Evolutionary conservation across 1,140 invertebrate genomes (phyloP), one percentile per base, ranked within the genome.

Genomic region (Drosophila bocki): DNA sequence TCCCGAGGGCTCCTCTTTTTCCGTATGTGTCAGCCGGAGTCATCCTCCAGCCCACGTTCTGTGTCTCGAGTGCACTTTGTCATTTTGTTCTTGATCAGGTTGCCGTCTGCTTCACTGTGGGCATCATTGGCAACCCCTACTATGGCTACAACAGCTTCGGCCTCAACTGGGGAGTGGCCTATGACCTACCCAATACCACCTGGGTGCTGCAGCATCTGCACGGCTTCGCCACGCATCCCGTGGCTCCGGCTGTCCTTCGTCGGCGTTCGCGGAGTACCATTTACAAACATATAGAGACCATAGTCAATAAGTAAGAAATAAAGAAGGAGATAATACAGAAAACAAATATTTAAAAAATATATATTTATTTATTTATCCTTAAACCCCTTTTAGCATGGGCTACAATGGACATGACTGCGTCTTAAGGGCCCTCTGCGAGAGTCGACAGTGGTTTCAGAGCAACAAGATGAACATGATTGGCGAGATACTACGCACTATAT

Each of bases 81-180:
- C 54, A 81, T 17, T 56, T 67, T 61, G 44, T 61, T 33, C 33
- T 44, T 63, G 72, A 59, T 74, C 80, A 93, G 91, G 81, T 91
- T 12, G 79, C 92, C 22, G 78, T 92, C 15, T 93, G 92, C 80
- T 85, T 91, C 50, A 93, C 92, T 19, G 79, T 93, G 13, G 92
- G 92, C 65, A 79, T 91, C 35, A 88, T 93, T 48, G 92, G 92
- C 32, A 93, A 93, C 80, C 92, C 92, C 15, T 54, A 83, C 35
- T 85, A 77, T 44, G 78, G 65, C 54, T 80, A 91, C 48, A 84
- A 92, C 75, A 91, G 85, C 72, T 93, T 82, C 58, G 92, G 91
- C 33, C 56, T 93, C 13, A 96, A 96, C 92, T 96, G 96, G 96
- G 96, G 96, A 53, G 95, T 96, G 41, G 95, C 96, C 3, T 97